Evolutionary conservation across 2,797 vertebrate genomes (phyloP).

Genomic region (Poecilia gillii): DNA sequence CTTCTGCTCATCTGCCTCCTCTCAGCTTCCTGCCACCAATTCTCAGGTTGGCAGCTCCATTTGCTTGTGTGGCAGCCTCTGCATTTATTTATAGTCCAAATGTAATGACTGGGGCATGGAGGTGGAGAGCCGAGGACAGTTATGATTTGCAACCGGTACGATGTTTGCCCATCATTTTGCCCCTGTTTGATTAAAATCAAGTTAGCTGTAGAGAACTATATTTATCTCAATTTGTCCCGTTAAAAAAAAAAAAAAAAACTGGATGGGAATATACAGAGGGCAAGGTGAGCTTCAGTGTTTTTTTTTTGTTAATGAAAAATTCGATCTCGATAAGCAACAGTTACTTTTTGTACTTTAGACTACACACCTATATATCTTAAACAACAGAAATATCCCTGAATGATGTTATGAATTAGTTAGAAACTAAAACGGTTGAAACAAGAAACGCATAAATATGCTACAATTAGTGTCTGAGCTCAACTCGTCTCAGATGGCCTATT

Average conservation of each 20-base stretch:
- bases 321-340: neutral
- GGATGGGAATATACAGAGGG: neutral
- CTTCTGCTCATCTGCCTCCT: constrained; percentile 27
- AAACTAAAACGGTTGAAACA: neutral
- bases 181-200: constrained; percentile 51
- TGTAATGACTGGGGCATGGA: constrained; percentile 52
- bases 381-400: neutral
- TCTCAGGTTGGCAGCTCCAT: constrained; percentile 47
- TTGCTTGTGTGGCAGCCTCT: constrained; percentile 54
- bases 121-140: constrained; percentile 23
- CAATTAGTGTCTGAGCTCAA: neutral
- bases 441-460: neutral
- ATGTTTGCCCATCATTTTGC: constrained; percentile 49
- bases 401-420: neutral
- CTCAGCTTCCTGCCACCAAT: constrained; percentile 30
- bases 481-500: neutral
- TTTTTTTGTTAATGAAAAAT: neutral
- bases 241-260: constrained; percentile 6
- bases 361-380: neutral
- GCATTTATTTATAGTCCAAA: constrained; percentile 73
- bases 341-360: neutral
- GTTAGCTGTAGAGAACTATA: constrained; percentile 42
- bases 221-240: constrained; percentile 23
- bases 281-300: neutral
- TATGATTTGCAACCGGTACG: constrained; percentile 46